Evolutionary conservation across 2,888 invertebrate species (phyloP), one percentile per base, ranked within the genome.

Genomic region (Drosophila sordidula): DNA sequence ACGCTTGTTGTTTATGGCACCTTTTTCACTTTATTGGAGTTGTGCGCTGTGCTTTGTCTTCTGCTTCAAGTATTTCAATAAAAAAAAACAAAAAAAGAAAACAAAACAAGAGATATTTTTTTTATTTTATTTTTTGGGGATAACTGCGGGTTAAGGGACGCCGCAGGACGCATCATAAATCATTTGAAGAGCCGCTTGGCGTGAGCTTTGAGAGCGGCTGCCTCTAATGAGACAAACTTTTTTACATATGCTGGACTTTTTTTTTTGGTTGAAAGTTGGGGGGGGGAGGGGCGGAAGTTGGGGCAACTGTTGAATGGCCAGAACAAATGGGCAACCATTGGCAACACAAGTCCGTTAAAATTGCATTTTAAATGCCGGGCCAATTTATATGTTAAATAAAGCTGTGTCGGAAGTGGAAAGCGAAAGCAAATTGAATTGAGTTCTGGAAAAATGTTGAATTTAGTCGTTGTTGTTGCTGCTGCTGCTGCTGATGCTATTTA

Each of bases 11-110:
- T 83, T 83, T 89, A 87, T 83, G 85, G 87, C 87, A 83, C 83
- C 83, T 83, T 83, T 88, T 87, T 83, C 87, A 75, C 87, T 83
- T 83, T 89, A 89, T 89, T 87, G 83, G 87, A 87, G 87, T 84
- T 80, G 68, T 80, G 70, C 70, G 57, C 61, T 57, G 52, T 52
- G 55, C 55, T 68, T 69, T 75, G 62, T 78, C 78, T 78, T 78
- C 58, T 58, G 64, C 77, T 68, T 89, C 81, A 89, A 83, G 87
- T 83, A 89, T 89, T 84, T 70, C 81, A 84, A 89, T 89, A 82
- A 70, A 65, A 55, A 55, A 59, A 58, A 50, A 36, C 52, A 25
- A 56, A 44, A 22, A 26, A 25, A 11, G 3, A 9, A 51, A 59
- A 54, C 49, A 65, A 50, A 59, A 42, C 50, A 41, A 58, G 45